Evolutionary conservation across 2,888 invertebrate species (phyloP), one percentile per base, ranked within the genome.

Genomic region (Thymelicus lineola): DNA sequence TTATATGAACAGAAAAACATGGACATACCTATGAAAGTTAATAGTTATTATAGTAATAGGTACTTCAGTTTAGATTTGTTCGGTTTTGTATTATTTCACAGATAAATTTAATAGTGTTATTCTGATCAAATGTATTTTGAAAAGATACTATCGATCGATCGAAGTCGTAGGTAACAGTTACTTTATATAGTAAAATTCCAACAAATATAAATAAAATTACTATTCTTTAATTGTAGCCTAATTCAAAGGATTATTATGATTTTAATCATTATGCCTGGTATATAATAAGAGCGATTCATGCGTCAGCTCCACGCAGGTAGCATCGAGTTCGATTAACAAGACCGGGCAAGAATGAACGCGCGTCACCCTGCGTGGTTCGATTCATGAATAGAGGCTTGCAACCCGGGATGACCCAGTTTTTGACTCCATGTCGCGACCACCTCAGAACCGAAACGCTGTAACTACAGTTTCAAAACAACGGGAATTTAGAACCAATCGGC

Each of bases 331-430:
- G 85, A 85, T 86, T 86, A 87, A 87, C 83, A 82, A 83, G 79
- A 76, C 77, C 77, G 76, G 77, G 82, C 80, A 90, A 91, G 92
- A 89, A 93, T 92, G 93, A 91, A 91, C 85, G 80, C 35, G 86
- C 87, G 87, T 86, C 90, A 86, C 82, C 80, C 84, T 80, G 84
- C 86, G 86, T 87, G 84, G 78, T 90, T 89, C 93, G 93, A 93
- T 93, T 94, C 93, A 93, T 95, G 90, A 95, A 94, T 92, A 89
- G 88, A 86, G 91, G 94, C 94, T 94, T 95, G 95, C 95, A 95
- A 94, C 95, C 95, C 94, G 93, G 93, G 90, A 90, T 94, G 95
- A 95, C 95, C 95, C 91, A 95, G 90, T 95, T 96, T 95, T 91
- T 90, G 94, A 94, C 93, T 88, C 85, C 76, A 86, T 86, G 77